Percentiles rank a stretch among this genome's conserved stretches.
Conservation (phyloP, 2,888 invertebrate species). For the Plagodis pulveraria region DNA sequence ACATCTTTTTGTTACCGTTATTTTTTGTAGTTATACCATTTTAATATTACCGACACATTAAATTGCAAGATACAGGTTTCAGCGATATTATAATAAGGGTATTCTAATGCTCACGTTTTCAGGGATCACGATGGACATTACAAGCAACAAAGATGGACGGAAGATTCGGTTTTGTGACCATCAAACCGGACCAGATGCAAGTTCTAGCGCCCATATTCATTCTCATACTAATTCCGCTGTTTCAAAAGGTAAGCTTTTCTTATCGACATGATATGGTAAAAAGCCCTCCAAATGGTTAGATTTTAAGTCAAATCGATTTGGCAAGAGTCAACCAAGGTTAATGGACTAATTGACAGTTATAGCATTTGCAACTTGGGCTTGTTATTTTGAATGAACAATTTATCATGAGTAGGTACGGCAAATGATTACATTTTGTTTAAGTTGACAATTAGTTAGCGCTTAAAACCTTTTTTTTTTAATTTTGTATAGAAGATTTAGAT, state of each 20-base stretch:
- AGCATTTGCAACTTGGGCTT: too few species aligned
- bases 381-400: too few species aligned
- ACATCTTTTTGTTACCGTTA: too few species aligned
- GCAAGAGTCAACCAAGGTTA: too few species aligned
- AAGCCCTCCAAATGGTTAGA: neutral
- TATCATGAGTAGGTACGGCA: too few species aligned
- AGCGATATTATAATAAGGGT: too few species aligned
- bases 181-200: conserved; percentile 95
- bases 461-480: too few species aligned
- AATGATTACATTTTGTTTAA: too few species aligned
- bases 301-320: neutral
- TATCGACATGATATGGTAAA: neutral
- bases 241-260: conserved; percentile 77
- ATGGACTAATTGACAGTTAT: too few species aligned
- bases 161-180: conserved; percentile 83
- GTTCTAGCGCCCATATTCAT: conserved; percentile 91
- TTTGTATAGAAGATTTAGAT: too few species aligned
- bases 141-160: conserved; percentile 93
- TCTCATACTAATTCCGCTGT: conserved; percentile 89
- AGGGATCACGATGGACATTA: conserved; percentile 92
- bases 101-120: conserved; percentile 15
- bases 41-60: neutral
- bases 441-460: too few species aligned
- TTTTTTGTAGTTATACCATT: too few species aligned
- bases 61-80: neutral